These are phyloP conservation scores for Zophobas morio DNA, from an alignment of 1,140 invertebrate species.

Conservation along the genomic window DNA sequence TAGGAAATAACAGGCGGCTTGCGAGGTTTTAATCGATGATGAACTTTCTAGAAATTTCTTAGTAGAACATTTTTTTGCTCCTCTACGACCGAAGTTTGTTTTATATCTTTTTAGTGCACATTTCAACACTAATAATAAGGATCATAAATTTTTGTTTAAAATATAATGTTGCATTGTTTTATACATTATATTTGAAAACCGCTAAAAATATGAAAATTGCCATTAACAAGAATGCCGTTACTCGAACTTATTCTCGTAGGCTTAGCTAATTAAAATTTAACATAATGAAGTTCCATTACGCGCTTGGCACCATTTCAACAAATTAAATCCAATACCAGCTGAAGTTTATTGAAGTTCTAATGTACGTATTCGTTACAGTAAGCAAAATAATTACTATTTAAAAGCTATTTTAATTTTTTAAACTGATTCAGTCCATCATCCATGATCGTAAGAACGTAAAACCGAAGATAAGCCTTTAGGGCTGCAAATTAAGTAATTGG, in stretches of 20 bases:
- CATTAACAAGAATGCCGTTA: conserved; percentile 27
- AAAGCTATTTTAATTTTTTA: no score
- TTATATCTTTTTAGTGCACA: no score
- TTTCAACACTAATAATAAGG: neutral
- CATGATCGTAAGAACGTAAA: neutral
- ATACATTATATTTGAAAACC: neutral
- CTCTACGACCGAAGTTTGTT: no score
- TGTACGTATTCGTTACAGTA: neutral
- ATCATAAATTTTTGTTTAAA: no score
- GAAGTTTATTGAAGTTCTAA: conserved; percentile 3
- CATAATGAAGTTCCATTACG: conserved; percentile 39
- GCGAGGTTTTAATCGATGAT: no score
- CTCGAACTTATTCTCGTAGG: conserved; percentile 25
- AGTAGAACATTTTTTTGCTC: no score
- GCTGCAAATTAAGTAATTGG: conserved; percentile 10
- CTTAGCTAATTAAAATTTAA: conserved; percentile 34
- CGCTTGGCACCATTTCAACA: conserved; percentile 40
- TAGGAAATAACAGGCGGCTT: no score
- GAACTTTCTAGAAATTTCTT: no score
- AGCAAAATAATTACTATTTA: neutral
- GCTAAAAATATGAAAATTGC: conserved; percentile 12
- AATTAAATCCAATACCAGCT: conserved; percentile 19
- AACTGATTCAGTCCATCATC: no score
- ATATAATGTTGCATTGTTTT: no score
- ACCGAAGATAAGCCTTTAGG: neutral